Conservation (phyloP, 2,113 vertebrate genomes). For the Otolemur garnettii region DNA sequence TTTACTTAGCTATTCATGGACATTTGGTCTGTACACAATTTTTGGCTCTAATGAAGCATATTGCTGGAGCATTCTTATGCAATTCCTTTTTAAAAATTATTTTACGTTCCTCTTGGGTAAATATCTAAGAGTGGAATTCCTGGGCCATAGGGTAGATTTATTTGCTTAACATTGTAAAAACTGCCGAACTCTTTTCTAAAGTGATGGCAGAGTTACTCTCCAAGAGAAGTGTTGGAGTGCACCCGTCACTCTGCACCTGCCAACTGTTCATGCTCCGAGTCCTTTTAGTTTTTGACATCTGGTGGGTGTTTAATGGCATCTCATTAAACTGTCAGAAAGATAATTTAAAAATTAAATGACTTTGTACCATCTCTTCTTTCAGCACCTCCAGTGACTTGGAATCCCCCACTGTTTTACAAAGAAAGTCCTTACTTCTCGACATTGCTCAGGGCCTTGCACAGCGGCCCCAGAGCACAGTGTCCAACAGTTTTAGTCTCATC, state of each 20-base stretch:
- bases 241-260: neutral
- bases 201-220: neutral
- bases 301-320: slow-evolving; percentile 51
- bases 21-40: neutral
- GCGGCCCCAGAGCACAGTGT: too few species aligned
- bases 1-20: neutral
- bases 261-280: slow-evolving; percentile 16
- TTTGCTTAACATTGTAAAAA: neutral
- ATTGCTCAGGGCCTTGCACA: fast-evolving
- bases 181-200: neutral
- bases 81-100: neutral
- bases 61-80: neutral
- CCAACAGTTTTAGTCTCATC: neutral
- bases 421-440: neutral
- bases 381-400: neutral
- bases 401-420: neutral
- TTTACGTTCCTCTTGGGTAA: neutral
- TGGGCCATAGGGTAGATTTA: neutral
- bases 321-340: slow-evolving; percentile 46
- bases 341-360: slow-evolving; percentile 51
- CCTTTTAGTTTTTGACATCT: slow-evolving; percentile 56
- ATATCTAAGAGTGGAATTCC: neutral
- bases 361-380: neutral
- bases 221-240: neutral
- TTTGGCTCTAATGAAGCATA: neutral